Base-by-base conservation (phyloP, 1,140 invertebrate genomes). In the Lanistes nyassanus region DNA sequence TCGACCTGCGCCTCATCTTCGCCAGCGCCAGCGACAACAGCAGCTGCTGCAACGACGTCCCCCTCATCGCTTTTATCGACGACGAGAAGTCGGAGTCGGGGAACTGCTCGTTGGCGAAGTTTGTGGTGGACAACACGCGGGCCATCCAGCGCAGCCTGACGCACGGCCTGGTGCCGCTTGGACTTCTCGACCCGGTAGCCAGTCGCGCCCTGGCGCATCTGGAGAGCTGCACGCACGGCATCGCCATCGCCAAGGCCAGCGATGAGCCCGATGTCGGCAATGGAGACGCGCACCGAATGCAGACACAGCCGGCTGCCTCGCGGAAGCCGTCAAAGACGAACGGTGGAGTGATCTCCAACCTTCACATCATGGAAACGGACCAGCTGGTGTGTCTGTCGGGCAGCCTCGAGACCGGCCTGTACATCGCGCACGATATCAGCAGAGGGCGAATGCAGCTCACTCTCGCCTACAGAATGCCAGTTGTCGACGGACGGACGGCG, bases 401-500 rank as follows among this genome's bases (percentile, higher is more conserved):
- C 69, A 36, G 67, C 71, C 23, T 34, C 51, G 76, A 77, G 64
- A 77, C 76, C 34, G 64, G 73, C 64, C 36, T 77, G 26, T 16
- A 51, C 13, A 51, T 77, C 26, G 47, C 72, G 53, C 76, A 77
- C 53, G 31, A 77, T 23, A 26, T 77, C 4, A 19, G 36, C 1
- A 16, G 51, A 16, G 70, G 56, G 36, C n/a, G 67, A 3, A 53
- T 77, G 19, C n/a, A 31, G 0, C 51, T 77, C 11, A 60, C 64
- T 36, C 70, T 77, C 3, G 70, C 39, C 42, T 77, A 73, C 70
- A 47, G 68, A 37, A 62, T 37, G 21, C 29, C 39, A 9, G 70
- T 71, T 1, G 62, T 77, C 29, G 67, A 51, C 55, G 53, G 64
- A 19, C 37, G 23, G 13, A 67, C 26, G 26, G 76, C 76, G 1